A percentile compares a stretch with the other conserved stretches of the same genome.
These are phyloP conservation scores for Pachyuromys duprasi DNA, from an alignment of 2,797 vertebrate genomes.

Conservation along the genomic window DNA sequence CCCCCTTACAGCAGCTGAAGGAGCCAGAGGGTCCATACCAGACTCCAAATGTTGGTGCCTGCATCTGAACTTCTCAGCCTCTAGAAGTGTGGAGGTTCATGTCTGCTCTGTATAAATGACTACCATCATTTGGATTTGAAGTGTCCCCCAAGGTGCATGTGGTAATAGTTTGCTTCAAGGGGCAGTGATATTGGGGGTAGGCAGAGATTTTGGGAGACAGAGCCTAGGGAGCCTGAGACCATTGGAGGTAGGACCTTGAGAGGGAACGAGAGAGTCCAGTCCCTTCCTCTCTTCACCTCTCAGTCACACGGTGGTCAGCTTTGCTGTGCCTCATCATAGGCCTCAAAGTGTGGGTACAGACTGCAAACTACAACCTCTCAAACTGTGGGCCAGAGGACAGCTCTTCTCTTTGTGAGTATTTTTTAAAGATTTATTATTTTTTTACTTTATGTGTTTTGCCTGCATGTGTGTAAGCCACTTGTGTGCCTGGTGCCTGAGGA, in stretches of 20 bases:
- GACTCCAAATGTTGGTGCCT: background rate
- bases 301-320: background rate
- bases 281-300: background rate
- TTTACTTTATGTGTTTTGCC: background rate
- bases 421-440: background rate
- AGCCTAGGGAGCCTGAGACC: background rate
- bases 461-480: background rate
- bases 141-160: background rate
- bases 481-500: background rate
- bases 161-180: background rate
- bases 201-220: background rate
- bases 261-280: no score
- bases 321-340: background rate
- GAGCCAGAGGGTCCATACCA: background rate
- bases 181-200: background rate
- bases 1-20: background rate
- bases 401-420: background rate
- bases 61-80: background rate
- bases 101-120: background rate
- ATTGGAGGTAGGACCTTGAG: background rate
- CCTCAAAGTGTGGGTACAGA: background rate
- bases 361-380: background rate
- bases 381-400: background rate
- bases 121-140: background rate
- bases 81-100: background rate